Evolutionary conservation across 2,113 vertebrate genomes (phyloP).

Genomic region (Xiphias gladius): DNA sequence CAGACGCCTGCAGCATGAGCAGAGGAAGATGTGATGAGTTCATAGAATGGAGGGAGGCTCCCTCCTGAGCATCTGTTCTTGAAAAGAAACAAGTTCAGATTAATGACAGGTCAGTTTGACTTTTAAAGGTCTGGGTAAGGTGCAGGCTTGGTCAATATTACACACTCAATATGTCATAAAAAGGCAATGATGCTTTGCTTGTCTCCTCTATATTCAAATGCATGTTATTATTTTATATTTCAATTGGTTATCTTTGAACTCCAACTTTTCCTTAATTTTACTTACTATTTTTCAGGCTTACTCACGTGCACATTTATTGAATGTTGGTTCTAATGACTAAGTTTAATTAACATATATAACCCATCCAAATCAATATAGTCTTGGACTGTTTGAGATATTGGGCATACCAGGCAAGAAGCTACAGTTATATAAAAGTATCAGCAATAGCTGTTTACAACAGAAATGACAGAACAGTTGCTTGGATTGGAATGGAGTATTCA

Average conservation of each 20-base stretch:
- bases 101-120: neutral
- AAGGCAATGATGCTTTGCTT: neutral
- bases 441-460: neutral
- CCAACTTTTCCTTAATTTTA: neutral
- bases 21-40: too few species aligned
- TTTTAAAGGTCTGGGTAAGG: neutral
- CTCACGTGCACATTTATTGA: too few species aligned
- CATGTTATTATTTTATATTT: neutral
- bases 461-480: neutral
- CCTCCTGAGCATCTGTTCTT: neutral
- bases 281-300: neutral
- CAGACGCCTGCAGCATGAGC: too few species aligned
- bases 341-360: too few species aligned
- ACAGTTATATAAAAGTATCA: neutral
- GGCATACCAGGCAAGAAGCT: neutral
- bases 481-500: neutral
- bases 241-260: neutral
- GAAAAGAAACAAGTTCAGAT: neutral
- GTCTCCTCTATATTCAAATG: neutral
- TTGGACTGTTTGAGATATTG: too few species aligned
- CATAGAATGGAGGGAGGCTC: too few species aligned
- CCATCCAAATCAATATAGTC: too few species aligned
- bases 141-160: neutral
- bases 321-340: too few species aligned
- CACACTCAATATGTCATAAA: neutral